Evolutionary conservation across 1,140 invertebrate genomes (phyloP), one percentile per base, ranked within the genome.

Genomic region (Drosophila kohkoa): DNA sequence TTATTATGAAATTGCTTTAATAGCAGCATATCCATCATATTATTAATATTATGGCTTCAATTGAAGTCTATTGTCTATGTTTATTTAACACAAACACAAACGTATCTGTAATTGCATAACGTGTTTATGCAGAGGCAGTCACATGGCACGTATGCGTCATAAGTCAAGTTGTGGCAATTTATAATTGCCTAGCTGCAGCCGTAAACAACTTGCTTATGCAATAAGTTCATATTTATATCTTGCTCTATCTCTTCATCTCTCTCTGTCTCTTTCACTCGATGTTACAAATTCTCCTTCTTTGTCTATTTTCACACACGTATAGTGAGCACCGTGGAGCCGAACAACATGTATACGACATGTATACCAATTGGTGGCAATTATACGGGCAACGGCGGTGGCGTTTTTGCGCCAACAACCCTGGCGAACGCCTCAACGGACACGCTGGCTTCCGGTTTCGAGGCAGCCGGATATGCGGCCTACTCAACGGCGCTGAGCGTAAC

Each of bases 401-500:
- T 91, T 11, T 90, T 94, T 92, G 70, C 94, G 85, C 92, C 93
- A 92, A 80, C 94, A 92, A 94, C 93, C 52, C 73, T 94, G 64
- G 93, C 94, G 66, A 94, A 95, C 82, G 94, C 95, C 0, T 95
- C 95, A 38, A 94, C 95, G 32, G 96, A 96, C 89, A 95, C 96
- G 2, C 90, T 96, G 32, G 90, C 90, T 43, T 96, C 96, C 3
- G 96, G 95, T 75, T 93, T 97, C 41, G 96, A 97, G 91, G 96
- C 95, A 0, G 96, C 96, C n/a, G 96, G 97, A 5, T 97, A 97
- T 81, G 96, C 96, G 0, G 96, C 96, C 1, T 98, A 98, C 86
- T 97, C 96, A 0, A 98, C 97, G 0, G 97, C 97, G 1, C 92
- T 98, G 2, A 97, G 96, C 87, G 96, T 99, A 0, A 98, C 97